A percentile compares a stretch with the other conserved stretches of the same genome.
These are phyloP conservation scores for Drosophila seguyi DNA, from an alignment of 1,140 invertebrate genomes.

Conservation along the genomic window DNA sequence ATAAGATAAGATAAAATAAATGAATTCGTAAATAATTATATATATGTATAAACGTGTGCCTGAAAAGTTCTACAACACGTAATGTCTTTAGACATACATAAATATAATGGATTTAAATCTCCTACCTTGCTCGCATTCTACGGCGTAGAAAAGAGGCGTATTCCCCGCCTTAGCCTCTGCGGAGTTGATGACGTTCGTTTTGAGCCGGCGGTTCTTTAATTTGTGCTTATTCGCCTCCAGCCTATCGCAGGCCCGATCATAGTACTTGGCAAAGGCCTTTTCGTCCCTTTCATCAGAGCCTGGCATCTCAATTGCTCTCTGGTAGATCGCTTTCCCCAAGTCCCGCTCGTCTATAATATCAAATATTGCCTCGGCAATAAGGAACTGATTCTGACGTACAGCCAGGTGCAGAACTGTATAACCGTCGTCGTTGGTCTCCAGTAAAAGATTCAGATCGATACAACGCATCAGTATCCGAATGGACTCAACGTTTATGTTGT, in stretches of 20 bases:
- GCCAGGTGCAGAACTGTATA: constrained; percentile 74
- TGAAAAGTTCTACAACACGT: background rate
- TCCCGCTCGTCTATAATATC: constrained; percentile 65
- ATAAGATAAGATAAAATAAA: constrained; percentile 23
- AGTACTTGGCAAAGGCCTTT: constrained; percentile 64
- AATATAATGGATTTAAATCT: background rate
- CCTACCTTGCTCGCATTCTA: constrained; percentile 65
- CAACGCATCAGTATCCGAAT: constrained; percentile 48
- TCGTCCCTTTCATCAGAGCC: constrained; percentile 31
- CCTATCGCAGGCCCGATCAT: constrained; percentile 62
- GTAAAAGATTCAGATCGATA: constrained; percentile 67
- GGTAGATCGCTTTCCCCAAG: constrained; percentile 40
- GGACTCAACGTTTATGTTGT: constrained; percentile 60
- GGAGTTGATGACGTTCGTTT: constrained; percentile 60
- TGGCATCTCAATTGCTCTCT: constrained; percentile 9
- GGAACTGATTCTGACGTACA: constrained; percentile 65
- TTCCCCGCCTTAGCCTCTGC: constrained; percentile 66
- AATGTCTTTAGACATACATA: background rate
- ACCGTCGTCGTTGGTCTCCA: constrained; percentile 74
- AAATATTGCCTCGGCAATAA: constrained; percentile 65
- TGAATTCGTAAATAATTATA: background rate
- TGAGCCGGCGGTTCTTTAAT: constrained; percentile 46
- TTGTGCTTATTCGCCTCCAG: constrained; percentile 40
- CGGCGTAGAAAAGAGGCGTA: constrained; percentile 69
- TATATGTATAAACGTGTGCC: background rate